phyloP scores from a whole-genome alignment of 2,888 invertebrate species.

The Ypsolopha scabrella region DNA sequence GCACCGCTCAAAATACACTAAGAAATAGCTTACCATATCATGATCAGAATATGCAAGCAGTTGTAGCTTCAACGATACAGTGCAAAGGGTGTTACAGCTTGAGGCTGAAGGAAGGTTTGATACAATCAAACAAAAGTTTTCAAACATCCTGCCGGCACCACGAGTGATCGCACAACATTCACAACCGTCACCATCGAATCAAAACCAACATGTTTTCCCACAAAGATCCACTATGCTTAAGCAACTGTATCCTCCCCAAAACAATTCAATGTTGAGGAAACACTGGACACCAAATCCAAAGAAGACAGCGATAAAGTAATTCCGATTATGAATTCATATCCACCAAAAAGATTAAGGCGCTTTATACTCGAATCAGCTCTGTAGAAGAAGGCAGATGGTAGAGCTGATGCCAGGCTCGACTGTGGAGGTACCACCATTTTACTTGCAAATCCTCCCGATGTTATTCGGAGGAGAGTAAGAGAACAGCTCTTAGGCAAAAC shows the following conservation, averaged over 20 bases:
- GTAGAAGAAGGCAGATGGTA: slow-evolving; percentile 1
- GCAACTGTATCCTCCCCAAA: no score
- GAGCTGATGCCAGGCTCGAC: no score
- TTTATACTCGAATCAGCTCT: slow-evolving; percentile 8
- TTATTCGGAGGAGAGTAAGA: no score
- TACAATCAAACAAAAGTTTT: slow-evolving; percentile 10
- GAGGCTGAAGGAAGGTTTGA: slow-evolving; percentile 10
- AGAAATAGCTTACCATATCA: slow-evolving; percentile 9
- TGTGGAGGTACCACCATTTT: no score
- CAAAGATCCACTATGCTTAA: neutral
- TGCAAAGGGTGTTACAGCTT: slow-evolving; percentile 7
- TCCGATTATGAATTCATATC: slow-evolving; percentile 7
- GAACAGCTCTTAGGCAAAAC: no score
- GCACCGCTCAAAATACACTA: slow-evolving; percentile 9
- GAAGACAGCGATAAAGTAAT: slow-evolving; percentile 3
- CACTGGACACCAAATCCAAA: no score
- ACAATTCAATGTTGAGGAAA: no score
- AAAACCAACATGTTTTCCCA: neutral
- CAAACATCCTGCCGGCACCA: slow-evolving; percentile 6
- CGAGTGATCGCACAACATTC: slow-evolving; percentile 2
- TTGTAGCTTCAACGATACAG: slow-evolving; percentile 8
- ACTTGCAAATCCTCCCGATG: no score
- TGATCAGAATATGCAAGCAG: slow-evolving; percentile 9
- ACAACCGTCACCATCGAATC: slow-evolving; percentile 2
- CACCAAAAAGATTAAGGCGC: slow-evolving; percentile 4